A percentile compares a stretch with the other conserved stretches of the same genome.
phyloP scores from a whole-genome alignment of 2,888 invertebrate species.

The Zele albiditarsus region DNA sequence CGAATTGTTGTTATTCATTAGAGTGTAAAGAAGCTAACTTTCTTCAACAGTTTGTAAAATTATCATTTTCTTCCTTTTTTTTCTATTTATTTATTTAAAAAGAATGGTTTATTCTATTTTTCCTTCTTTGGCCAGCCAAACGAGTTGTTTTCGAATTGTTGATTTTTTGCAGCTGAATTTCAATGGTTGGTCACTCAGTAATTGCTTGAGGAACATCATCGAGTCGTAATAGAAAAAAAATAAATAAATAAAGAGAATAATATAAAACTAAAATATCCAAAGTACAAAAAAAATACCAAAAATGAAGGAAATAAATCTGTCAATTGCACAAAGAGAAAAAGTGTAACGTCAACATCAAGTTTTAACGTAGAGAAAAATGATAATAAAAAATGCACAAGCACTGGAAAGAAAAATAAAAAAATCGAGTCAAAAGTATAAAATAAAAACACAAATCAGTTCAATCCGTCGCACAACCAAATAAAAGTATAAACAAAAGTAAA shows the following conservation, averaged over 20 bases:
- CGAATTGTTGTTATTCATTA: not conserved
- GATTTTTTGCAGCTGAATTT: constrained; percentile 59
- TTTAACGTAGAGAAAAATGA: constrained; percentile 26
- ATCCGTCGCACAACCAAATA: constrained; percentile 49
- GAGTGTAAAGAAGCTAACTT: constrained; percentile 53
- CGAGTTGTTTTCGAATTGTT: constrained; percentile 62
- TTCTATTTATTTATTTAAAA: constrained; percentile 8
- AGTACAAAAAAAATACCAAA: not conserved
- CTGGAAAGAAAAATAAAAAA: constrained; percentile 58
- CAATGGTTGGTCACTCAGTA: constrained; percentile 63
- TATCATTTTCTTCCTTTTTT: constrained; percentile 58
- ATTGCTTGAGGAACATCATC: constrained; percentile 60
- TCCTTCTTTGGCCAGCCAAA: constrained; percentile 57
- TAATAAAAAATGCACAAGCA: constrained; percentile 61
- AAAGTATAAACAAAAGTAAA: not conserved
- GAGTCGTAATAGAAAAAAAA: constrained; percentile 52
- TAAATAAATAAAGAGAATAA: not conserved
- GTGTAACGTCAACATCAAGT: constrained; percentile 34
- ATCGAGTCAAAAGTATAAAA: constrained; percentile 65
- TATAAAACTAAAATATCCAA: not conserved
- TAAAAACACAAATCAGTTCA: constrained; percentile 60
- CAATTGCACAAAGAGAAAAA: constrained; percentile 24
- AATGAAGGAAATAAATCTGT: constrained; percentile 1
- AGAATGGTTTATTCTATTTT: not conserved
- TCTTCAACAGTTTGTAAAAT: constrained; percentile 58